Conservation (phyloP, 2,888 invertebrate genomes). For the Aspidiotus rigidus region DNA sequence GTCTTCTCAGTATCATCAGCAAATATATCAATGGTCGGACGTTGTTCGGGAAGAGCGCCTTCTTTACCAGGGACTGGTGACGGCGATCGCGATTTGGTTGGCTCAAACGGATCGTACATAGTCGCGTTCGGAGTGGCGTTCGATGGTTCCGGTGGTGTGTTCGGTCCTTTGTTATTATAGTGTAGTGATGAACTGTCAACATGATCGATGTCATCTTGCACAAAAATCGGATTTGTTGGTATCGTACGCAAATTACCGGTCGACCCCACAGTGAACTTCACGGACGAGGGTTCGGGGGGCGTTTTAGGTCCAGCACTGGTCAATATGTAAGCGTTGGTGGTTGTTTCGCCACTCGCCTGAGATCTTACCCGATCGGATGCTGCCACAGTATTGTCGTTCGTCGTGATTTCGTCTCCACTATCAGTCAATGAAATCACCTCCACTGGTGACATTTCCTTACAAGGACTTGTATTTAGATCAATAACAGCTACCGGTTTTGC, state of each 20-base stretch:
- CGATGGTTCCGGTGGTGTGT: constrained; percentile 59
- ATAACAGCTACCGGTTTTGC: constrained; percentile 75
- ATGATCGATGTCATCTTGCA: constrained; percentile 18
- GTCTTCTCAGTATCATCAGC: constrained; percentile 31
- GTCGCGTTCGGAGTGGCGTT: constrained; percentile 48
- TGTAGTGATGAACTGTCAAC: constrained; percentile 10
- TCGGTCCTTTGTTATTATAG: constrained; percentile 51
- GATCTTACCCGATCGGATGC: background rate
- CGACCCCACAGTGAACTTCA: constrained; percentile 17
- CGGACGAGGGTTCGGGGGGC: constrained; percentile 50
- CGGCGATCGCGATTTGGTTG: constrained; percentile 68
- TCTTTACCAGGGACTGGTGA: constrained; percentile 35
- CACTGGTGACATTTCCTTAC: constrained; percentile 69
- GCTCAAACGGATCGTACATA: constrained; percentile 84
- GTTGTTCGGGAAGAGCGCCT: constrained; percentile 8
- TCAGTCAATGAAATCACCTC: constrained; percentile 76
- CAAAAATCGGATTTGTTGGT: constrained; percentile 24
- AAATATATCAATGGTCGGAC: constrained; percentile 35
- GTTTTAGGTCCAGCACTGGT: constrained; percentile 56
- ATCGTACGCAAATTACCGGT: constrained; percentile 5
- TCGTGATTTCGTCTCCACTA: constrained; percentile 49
- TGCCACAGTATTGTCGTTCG: constrained; percentile 11
- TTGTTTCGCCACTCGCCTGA: background rate
- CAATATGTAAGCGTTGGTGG: constrained; percentile 14
- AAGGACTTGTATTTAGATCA: constrained; percentile 74